Base-by-base conservation (phyloP, 1,140 invertebrate species). In the Heliconius himera region DNA sequence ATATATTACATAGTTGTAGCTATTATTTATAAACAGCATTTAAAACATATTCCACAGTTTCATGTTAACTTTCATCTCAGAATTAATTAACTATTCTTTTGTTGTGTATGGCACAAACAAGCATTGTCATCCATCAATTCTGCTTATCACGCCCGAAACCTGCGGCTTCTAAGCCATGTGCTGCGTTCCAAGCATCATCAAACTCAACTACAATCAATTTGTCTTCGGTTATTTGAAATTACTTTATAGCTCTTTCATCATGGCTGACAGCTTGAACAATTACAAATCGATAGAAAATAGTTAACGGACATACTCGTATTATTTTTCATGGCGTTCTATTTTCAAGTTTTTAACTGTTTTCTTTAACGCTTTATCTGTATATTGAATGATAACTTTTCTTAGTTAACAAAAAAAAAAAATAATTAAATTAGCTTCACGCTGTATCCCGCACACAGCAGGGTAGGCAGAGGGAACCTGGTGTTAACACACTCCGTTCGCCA, bases 51-150 rank as follows among this genome's bases (percentile, higher is more conserved):
- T 83, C 81, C 56, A 75, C 78, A 81, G 82, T 87, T 88, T 85
- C 85, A 86, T 85, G 87, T 88, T 88, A 84, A 87, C 86, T 91
- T 88, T 91, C 88, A 89, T 88, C 88, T 81, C 81, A 83, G 85
- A 91, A 91, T 91, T 92, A 92, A 92, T 93, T 92, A 92, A 86
- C 85, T 88, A 89, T 91, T 91, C 88, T 86, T 90, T 90, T 91
- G 90, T 90, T 88, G 76, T 87, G 33, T 76, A 75, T 83, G 72
- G 79, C 82, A 83, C 79, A 82, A 81, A 83, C 84, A 81, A 83
- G 90, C 91, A 80, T 87, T 89, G 90, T 93, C 90, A 93, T 92
- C 89, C 83, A 90, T 91, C 90, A 91, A 87, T 88, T 88, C 84
- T 85, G 88, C 87, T 91, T 93, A 93, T 92, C 90, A 92, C 81